A percentile compares a stretch with the other conserved stretches of the same genome.
These are phyloP conservation scores for Gadopsis bispinosus DNA, from an alignment of 2,797 vertebrate genomes.

Conservation along the genomic window DNA sequence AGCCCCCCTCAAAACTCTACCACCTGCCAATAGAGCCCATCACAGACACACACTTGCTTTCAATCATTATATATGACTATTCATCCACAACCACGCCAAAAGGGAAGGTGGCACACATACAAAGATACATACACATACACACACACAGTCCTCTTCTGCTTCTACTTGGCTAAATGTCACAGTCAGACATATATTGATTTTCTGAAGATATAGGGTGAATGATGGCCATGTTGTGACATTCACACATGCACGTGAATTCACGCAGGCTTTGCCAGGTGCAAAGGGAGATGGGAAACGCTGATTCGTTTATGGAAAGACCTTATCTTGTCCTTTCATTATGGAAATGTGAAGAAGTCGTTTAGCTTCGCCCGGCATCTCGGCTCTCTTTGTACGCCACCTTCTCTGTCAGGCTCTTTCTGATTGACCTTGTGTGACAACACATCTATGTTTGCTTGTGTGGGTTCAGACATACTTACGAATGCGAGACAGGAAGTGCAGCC, in stretches of 20 bases:
- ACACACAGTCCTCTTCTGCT: conserved; percentile 19
- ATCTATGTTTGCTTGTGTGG: conserved; percentile 44
- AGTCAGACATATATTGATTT: conserved; percentile 75
- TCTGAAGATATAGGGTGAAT: conserved; percentile 75
- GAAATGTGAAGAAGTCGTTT: conserved; percentile 73
- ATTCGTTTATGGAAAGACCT: conserved; percentile 78
- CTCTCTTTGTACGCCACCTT: conserved; percentile 38
- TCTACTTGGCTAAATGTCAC: conserved; percentile 79
- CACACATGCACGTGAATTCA: conserved; percentile 54
- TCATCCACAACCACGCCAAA: conserved; percentile 39
- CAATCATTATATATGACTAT: conserved; percentile 46
- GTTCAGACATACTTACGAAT: conserved; percentile 40
- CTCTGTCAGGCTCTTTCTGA: conserved; percentile 35
- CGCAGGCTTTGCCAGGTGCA: conserved; percentile 41
- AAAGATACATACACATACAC: conserved; percentile 38
- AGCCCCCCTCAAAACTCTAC: background rate
- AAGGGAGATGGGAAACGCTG: conserved; percentile 61
- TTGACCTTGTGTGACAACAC: conserved; percentile 11
- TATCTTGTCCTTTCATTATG: conserved; percentile 78
- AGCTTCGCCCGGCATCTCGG: conserved; percentile 39
- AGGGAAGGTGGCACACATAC: conserved; percentile 53
- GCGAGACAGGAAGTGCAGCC: conserved; percentile 17
- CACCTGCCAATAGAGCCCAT: conserved; percentile 26
- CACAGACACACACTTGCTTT: conserved; percentile 37
- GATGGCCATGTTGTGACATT: conserved; percentile 78